Conservation (phyloP, 2,797 vertebrate species). For the Pseudomugil gertrudae region DNA sequence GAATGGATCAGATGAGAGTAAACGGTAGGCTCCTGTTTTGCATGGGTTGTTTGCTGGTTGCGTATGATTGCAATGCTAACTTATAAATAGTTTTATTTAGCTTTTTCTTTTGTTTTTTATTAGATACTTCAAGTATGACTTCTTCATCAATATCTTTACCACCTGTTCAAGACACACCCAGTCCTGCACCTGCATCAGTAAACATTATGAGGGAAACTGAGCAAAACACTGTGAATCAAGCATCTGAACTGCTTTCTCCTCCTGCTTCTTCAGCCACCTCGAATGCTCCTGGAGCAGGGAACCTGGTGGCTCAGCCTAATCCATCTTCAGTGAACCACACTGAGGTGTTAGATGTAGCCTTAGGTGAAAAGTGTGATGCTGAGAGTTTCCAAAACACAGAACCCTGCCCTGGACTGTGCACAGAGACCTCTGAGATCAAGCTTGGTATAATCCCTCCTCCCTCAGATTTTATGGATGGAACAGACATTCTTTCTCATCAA, state of each 20-base stretch:
- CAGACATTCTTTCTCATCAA: conserved; percentile 11
- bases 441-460: conserved; percentile 80
- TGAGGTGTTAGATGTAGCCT: conserved; percentile 8
- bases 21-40: conserved; percentile 35
- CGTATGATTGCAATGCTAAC: too few species aligned
- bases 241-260: conserved; percentile 17
- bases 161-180: background rate
- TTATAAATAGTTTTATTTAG: background rate
- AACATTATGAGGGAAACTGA: background rate
- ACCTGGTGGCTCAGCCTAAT: background rate
- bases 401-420: conserved; percentile 3
- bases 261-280: conserved; percentile 1
- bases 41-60: background rate
- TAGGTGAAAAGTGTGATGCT: conserved; percentile 22
- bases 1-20: background rate
- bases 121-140: conserved; percentile 54
- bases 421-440: conserved; percentile 22
- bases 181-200: conserved; percentile 4
- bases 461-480: conserved; percentile 82
- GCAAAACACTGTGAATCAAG: conserved; percentile 16
- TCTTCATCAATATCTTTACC: conserved; percentile 8
- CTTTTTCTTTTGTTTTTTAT: conserved; percentile 37
- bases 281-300: background rate
- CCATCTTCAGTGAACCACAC: conserved; percentile 6
- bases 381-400: conserved; percentile 8